Evolutionary conservation across 2,888 invertebrate genomes (phyloP), one percentile per base, ranked within the genome.

Genomic region (Epinotia demarniana): DNA sequence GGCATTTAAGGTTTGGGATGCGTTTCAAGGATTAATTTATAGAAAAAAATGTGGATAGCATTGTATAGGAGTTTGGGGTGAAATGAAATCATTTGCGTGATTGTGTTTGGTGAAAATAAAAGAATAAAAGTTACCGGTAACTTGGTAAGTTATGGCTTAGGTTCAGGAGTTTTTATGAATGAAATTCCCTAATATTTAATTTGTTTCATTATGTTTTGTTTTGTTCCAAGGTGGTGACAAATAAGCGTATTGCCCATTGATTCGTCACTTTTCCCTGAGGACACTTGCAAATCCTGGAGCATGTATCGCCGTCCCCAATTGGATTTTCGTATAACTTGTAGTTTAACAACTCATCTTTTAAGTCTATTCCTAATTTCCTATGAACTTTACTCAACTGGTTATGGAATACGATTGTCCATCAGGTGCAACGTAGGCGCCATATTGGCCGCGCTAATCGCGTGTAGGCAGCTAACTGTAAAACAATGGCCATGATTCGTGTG

Each of bases 401-500:
- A 60, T 13, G 5, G 39, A 43, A 68, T 68, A 23, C 0, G 67
- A 16, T 16, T 43, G 55, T 16, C 68, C 57, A 6, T 57, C 67
- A 68, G 62, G 53, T 62, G 71, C 55, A 60, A 18, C 43, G 58
- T 19, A 19, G 46, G 69, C 71, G 71, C 71, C 71, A 27, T 53
- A 70, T 18, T 60, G 46, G 62, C 39, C 58, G 43, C 39, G 43
- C 39, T 53, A 27, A 49, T 27, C 27, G 18, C 62, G 71, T 62
- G 71, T 71, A 71, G 71, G 71, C 71, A 53, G 71, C 61, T 71
- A 71, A 71, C 71, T 71, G 71, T 71, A 71, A 71, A 71, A 71
- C 71, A 71, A 71, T 71, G 62, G 62, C 46, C 60, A 82, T 83
- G 79, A 86, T 88, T 87, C 84, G 87, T 88, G 86, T 86, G 84